These are phyloP conservation scores for Pteronura brasiliensis DNA, from an alignment of 2,113 vertebrate species.

Conservation along the genomic window DNA sequence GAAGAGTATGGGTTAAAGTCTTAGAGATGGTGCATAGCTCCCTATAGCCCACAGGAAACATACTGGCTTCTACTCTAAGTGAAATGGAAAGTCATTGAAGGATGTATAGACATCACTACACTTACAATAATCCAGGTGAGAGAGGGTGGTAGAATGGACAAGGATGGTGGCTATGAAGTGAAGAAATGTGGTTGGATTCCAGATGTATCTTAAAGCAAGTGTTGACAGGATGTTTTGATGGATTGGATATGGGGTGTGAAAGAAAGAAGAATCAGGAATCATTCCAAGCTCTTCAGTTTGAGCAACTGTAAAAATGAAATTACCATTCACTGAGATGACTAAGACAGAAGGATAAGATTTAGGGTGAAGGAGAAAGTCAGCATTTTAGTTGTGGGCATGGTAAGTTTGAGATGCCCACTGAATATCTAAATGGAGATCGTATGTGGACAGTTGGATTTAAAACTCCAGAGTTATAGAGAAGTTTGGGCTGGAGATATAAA, in stretches of 20 bases:
- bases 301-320: conserved; percentile 32
- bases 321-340: not conserved
- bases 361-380: not conserved
- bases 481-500: not conserved
- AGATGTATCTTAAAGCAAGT: conserved; percentile 19
- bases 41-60: not conserved
- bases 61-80: not conserved
- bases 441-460: not conserved
- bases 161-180: not conserved
- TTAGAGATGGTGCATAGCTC: not conserved
- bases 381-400: not conserved
- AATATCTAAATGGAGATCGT: not conserved
- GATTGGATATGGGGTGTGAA: not conserved
- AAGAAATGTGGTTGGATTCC: conserved; percentile 21
- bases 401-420: not conserved
- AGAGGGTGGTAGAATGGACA: not conserved
- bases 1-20: not conserved
- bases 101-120: not conserved
- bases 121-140: conserved; percentile 12
- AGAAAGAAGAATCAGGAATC: conserved; percentile 31
- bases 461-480: not conserved
- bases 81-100: not conserved
- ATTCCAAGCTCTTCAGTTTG: not conserved
- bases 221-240: conserved; percentile 41
- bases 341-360: not conserved